phyloP scores from a whole-genome alignment of 2,888 invertebrate genomes.

The Folsomia manolachei region DNA sequence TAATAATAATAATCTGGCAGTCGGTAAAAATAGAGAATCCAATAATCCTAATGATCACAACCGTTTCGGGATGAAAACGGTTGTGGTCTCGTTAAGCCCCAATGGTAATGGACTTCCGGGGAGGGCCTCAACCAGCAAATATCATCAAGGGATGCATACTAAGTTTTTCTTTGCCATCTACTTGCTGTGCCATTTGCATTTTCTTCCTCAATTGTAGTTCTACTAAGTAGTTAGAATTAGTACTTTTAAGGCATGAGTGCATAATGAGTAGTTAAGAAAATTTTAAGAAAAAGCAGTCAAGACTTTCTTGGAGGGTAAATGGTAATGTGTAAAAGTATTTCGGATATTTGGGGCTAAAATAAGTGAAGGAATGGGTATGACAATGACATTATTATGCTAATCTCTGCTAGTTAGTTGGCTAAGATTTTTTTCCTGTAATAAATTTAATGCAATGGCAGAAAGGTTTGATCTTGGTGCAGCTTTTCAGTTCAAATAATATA shows the following conservation, averaged over 20 bases:
- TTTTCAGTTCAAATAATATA: too few species aligned
- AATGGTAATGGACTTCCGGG: slow-evolving; percentile 6
- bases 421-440: too few species aligned
- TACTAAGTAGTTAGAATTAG: too few species aligned
- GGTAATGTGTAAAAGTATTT: not conserved
- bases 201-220: not conserved
- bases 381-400: not conserved
- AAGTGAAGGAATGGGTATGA: not conserved
- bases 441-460: too few species aligned
- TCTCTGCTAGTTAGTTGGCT: not conserved
- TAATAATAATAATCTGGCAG: slow-evolving; percentile 7
- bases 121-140: not conserved
- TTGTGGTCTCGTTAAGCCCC: slow-evolving; percentile 26
- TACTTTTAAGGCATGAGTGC: too few species aligned
- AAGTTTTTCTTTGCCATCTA: not conserved
- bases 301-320: too few species aligned
- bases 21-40: not conserved
- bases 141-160: not conserved
- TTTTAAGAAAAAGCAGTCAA: not conserved
- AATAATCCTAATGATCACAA: slow-evolving; percentile 7
- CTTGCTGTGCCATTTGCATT: not conserved
- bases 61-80: slow-evolving; percentile 15
- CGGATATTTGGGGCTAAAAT: not conserved
- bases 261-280: not conserved
- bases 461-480: too few species aligned